Evolutionary conservation across 2,888 invertebrate species (phyloP), one percentile per base, ranked within the genome.

Genomic region (Hypselothyrea guttata): DNA sequence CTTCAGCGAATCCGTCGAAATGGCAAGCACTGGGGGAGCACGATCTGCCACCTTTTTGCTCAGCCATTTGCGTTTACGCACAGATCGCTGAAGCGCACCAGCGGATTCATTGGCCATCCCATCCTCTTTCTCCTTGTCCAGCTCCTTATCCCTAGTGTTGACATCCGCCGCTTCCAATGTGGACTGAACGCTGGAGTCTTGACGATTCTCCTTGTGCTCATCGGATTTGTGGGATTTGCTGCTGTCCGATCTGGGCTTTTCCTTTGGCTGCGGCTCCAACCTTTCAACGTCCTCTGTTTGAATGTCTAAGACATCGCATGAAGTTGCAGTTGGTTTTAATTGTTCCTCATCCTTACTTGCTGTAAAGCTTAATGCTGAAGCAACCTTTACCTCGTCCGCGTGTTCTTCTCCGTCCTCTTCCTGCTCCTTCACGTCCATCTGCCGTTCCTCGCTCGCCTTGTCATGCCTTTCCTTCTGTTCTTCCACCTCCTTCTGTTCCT

Each of bases 1-100:
- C 89, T 94, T 95, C 2, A 95, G 90, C 31, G 94, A 92, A 90
- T 94, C 94, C 13, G 94, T 94, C 9, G 95, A 94, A 78, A 95
- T 94, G 28, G 93, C 93, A 62, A 94, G 91, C 16, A 93, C 92
- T 51, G 93, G 93, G 55, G 92, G 92, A 51, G 92, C 92, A 30
- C 92, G 89, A 47, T 90, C 89, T n/a, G 74, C 70, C 1, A 91
- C 77, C 85, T 92, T 92, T 34, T 89, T 88, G 11, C 89, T 87
- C 8, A 89, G 59, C 90, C 90, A 90, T 60, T 86, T 87, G 9
- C 90, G 84, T 58, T 89, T 89, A 9, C 87, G 85, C 12, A 40
- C 92, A 88, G 40, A 92, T 86, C 61, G 89, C 45, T 69, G 84
- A n/a, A 42, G 38, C 90, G 33, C n/a, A 13, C 31, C 12, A 11